Evolutionary conservation across 2,113 vertebrate genomes (phyloP), one percentile per base, ranked within the genome.

Genomic region (Scomber japonicus): DNA sequence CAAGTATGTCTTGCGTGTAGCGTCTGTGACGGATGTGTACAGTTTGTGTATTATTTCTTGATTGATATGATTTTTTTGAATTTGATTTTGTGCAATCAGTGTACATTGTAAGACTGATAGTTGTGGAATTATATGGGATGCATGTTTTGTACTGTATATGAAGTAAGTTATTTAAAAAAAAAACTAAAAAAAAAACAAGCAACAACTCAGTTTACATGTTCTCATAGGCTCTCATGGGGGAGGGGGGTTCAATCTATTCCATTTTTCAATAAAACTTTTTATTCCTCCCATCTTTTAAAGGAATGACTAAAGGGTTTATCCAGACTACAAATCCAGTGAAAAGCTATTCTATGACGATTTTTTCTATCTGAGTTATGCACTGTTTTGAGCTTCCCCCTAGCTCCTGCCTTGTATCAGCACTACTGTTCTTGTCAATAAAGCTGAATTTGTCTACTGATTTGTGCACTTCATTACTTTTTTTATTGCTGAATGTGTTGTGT

Each of bases 371-470:
- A 88, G 78, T 88, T 89, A 51, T 89, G 81, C 84, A 89, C 89
- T 82, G 84, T 87, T 92, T 82, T 81, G 84, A 93, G 84, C 80
- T 83, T 88, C 62, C 81, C 76, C 79, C 70, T 45, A 88, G 90
- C 90, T 90, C 87, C 77, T 82, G 89, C 92, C 91, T 94, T 94
- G 89, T 90, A 89, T 87, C 81, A 87, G 65, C 88, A 90, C 88
- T 81, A 85, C 83, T 88, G 86, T 92, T 82, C 89, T 84, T 90
- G 85, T 91, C 84, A 95, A 94, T 95, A 95, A 95, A 95, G 81
- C 81, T 85, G 66, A 87, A 78, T 92, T 91, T 90, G 91, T 89
- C 81, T 91, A 89, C 80, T 78, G 73, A 71, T 40, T 40, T 75
- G 24, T 50, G 40, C 66, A 17, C 17, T 14, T 5, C 16, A 1